Evolutionary conservation across 2,797 vertebrate species (phyloP).

Genomic region (Gobio occitaniae): DNA sequence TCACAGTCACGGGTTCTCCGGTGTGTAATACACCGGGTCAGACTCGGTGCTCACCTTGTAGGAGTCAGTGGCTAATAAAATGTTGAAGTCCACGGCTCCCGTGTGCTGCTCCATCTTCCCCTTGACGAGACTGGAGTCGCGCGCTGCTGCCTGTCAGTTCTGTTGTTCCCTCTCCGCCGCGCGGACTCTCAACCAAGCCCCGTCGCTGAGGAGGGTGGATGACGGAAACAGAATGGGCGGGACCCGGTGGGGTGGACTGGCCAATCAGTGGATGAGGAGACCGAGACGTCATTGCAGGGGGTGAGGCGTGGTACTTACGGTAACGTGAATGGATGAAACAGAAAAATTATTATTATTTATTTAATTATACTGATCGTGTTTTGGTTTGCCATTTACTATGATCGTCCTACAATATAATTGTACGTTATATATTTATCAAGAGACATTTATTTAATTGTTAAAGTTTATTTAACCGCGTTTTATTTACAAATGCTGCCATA

Average conservation of each 20-base stretch:
- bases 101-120: slow-evolving; percentile 86
- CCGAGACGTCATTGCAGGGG: neutral
- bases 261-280: slow-evolving; percentile 4
- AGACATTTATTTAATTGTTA: neutral
- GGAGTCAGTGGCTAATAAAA: slow-evolving; percentile 92
- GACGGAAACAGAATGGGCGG: slow-evolving; percentile 31
- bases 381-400: neutral
- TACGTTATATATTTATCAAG: neutral
- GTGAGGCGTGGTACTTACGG: neutral
- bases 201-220: slow-evolving; percentile 45
- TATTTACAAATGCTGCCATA: neutral
- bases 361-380: neutral
- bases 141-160: slow-evolving; percentile 45
- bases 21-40: neutral
- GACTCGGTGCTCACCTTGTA: slow-evolving; percentile 85
- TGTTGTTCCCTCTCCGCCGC: slow-evolving; percentile 62
- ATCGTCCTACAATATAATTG: neutral
- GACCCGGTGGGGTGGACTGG: neutral
- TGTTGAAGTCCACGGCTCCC: slow-evolving; percentile 87
- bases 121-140: slow-evolving; percentile 43
- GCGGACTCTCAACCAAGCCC: slow-evolving; percentile 55
- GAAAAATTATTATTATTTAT: neutral
- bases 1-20: neutral
- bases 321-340: slow-evolving; percentile 6
- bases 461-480: neutral